Base-by-base conservation (phyloP, 2,888 invertebrate species). In the Phengaris arion region DNA sequence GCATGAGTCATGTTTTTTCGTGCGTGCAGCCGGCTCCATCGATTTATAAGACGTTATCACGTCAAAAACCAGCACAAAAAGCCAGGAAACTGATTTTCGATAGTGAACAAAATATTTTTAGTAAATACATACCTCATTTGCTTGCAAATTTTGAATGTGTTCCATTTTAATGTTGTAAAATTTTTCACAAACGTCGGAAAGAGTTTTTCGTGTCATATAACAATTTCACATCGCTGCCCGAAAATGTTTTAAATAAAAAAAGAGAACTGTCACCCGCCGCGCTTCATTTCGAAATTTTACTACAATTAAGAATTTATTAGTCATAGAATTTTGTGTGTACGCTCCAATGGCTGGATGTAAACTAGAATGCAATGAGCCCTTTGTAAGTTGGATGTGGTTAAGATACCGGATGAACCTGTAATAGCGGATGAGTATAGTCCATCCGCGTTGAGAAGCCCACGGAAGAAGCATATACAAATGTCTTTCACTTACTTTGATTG, bases 161-260 rank as follows among this genome's bases (percentile, higher is more conserved):
- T 48, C 48, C 48, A 48, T 69, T 69, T 69, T n/a, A 69, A 69
- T n/a, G 48, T 69, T 8, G n/a, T 9, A 35, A 45, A 35, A 64
- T 64, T 35, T 64, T 64, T 64, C 35, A 59, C 59, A 9, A 46
- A 46, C 46, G 45, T 6, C n/a, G 15, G 15, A 48, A n/a, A 48
- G n/a, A 48, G n/a, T 69, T 69, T 68, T 69, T n/a, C 69, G 15
- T 69, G 69, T 48, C 69, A 69, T 48, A 69, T 8, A 69, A 69
- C n/a, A 48, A 69, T 69, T 69, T 45, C n/a, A 69, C n/a, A 9
- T 15, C 48, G 48, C n/a, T 8, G 69, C 48, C 8, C 48, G 69
- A 48, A 69, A 10, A 9, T 6, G 35, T 64, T 45, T 13, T 5
- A 35, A 64, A 64, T 48, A 15, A 22, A 69, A 69, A 69, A 69